Evolutionary conservation across 2,113 vertebrate genomes (phyloP).

Genomic region (Cricetomys ansorgei): DNA sequence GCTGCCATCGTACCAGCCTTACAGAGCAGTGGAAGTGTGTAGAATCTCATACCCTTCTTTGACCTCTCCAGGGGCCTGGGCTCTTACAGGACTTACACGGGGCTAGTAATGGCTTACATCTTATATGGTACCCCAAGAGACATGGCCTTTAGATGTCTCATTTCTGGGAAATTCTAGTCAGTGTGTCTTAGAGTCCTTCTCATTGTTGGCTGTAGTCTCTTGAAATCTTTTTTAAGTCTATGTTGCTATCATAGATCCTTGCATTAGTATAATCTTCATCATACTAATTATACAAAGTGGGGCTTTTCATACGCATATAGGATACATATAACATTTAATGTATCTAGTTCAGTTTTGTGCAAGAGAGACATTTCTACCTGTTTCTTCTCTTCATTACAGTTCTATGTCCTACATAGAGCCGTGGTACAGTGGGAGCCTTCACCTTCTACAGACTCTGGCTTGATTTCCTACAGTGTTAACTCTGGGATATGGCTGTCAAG

Average conservation of each 20-base stretch:
- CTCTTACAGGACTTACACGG: not conserved
- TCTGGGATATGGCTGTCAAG: conserved; percentile 73
- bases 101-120: not conserved
- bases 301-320: conserved; percentile 22
- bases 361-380: not conserved
- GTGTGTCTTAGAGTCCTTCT: conserved; percentile 73
- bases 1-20: not conserved
- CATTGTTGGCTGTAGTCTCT: conserved; percentile 29
- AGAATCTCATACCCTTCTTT: not conserved
- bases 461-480: conserved; percentile 45
- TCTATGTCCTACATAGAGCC: conserved; percentile 87
- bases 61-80: not conserved
- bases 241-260: conserved; percentile 51
- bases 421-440: conserved; percentile 41
- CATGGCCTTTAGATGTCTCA: conserved; percentile 85
- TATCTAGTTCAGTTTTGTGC: not conserved
- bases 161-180: conserved; percentile 82
- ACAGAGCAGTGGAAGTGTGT: not conserved
- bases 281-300: conserved; percentile 48
- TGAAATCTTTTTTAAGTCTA: not conserved
- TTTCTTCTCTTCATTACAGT: conserved; percentile 81
- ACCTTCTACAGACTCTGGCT: conserved; percentile 64
- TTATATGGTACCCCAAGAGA: conserved; percentile 63
- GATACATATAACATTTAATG: not conserved
- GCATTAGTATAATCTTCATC: conserved; percentile 54